Evolutionary conservation across 2,113 vertebrate species (phyloP).

Genomic region (Muntiacus reevesi): DNA sequence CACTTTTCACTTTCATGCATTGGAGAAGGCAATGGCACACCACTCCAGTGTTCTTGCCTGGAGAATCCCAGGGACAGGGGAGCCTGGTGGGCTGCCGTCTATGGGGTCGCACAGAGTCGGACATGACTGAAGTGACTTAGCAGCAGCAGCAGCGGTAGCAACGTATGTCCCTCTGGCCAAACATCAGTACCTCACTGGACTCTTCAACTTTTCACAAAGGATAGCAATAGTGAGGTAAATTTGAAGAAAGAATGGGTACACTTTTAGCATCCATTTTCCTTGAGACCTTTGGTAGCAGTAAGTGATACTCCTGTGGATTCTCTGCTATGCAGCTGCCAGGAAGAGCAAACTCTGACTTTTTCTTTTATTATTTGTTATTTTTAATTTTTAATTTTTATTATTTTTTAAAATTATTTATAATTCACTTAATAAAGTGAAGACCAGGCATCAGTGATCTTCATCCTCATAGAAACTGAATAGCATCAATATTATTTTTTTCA

Average conservation of each 20-base stretch:
- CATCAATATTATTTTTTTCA: background rate
- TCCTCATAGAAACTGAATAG: background rate
- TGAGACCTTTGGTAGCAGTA: background rate
- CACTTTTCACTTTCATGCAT: no score
- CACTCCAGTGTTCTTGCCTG: no score
- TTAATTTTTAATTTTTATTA: no score
- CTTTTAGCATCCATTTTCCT: background rate
- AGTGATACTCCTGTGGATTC: background rate
- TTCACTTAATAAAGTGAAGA: background rate
- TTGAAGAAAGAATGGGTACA: background rate
- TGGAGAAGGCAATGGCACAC: no score
- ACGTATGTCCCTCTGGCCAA: background rate
- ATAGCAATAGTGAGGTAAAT: background rate
- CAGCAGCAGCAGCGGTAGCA: no score
- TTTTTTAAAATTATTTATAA: background rate
- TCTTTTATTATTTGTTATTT: background rate
- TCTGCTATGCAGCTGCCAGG: background rate
- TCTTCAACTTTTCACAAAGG: background rate
- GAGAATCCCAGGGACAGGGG: accelerated
- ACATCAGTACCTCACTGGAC: background rate
- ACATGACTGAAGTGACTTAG: no score
- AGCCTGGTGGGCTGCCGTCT: no score
- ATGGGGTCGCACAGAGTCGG: no score
- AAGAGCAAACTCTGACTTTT: background rate
- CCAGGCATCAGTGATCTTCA: background rate